Base-by-base conservation (phyloP, 2,113 vertebrate genomes). In the Perca schrenkii region DNA sequence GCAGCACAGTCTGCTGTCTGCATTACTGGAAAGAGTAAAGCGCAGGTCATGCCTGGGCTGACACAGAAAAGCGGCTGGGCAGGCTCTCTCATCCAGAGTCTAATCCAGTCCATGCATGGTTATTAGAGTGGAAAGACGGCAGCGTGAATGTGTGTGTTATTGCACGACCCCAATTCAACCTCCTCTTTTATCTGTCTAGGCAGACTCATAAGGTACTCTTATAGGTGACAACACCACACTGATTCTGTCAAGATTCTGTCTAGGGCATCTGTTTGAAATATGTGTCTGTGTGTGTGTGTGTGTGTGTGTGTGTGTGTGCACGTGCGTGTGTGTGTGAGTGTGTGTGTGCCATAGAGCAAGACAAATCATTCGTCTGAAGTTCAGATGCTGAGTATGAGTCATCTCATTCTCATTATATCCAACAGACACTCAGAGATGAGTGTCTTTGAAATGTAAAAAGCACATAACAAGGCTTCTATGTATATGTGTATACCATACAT, bases 81-180 rank as follows among this genome's bases (percentile, higher is more conserved):
- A 25, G 74, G 60, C 74, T 83, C 73, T 63, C 61, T 80, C 77
- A 82, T 80, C 76, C 88, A 70, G 70, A 52, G 58, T 85, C 68
- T 89, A 88, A 91, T 89, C 84, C 83, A 69, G 72, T 84, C 83
- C 73, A 70, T 84, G 85, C 84, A 82, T 16, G 46, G 70, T 91
- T 94, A 94, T 88, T 91, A 89, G 90, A 90, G 91, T 91, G 89
- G 90, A 94, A 93, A 86, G 82, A 90, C 22, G 61, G 71, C 79
- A 74, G 81, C 2, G 60, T 65, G 61, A 85, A 88, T 87, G 86
- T 71, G 79, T 83, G 77, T 80, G 66, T 77, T 86, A 80, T 3
- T 62, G 64, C 63, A 53, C 52, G 28, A 74, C 84, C 88, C 47
- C 47, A 58, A 68, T 67, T 64, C 85, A 80, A 71, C 79, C 60